These are phyloP conservation scores for Pyxicephalus adspersus DNA, from an alignment of 2,113 vertebrate genomes.

Conservation along the genomic window DNA sequence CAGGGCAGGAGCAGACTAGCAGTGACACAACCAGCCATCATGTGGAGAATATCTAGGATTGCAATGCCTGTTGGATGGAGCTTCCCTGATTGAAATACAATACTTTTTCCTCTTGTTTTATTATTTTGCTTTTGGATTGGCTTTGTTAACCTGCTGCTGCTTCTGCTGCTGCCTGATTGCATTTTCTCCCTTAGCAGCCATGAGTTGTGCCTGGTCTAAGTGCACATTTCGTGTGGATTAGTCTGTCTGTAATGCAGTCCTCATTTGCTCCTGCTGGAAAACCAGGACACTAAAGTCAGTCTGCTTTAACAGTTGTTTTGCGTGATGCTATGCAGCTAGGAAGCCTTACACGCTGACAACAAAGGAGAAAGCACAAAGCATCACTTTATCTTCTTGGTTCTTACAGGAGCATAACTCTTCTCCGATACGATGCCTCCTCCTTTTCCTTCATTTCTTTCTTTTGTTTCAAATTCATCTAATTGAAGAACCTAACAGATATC, in stretches of 20 bases:
- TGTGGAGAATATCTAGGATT: conserved; percentile 75
- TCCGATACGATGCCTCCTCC: conserved; percentile 54
- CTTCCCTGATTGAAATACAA: conserved; percentile 65
- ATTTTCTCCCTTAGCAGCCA: conserved; percentile 64
- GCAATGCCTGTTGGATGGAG: conserved; percentile 70
- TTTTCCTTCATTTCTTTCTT: conserved; percentile 54
- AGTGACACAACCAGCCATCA: conserved; percentile 76
- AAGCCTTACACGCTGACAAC: conserved; percentile 71
- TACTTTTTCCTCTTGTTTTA: conserved; percentile 64
- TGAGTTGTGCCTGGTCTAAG: conserved; percentile 64
- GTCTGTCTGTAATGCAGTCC: conserved; percentile 67
- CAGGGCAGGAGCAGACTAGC: conserved; percentile 73
- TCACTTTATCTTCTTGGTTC: conserved; percentile 70
- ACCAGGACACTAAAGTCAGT: conserved; percentile 69
- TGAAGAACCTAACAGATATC: conserved; percentile 68
- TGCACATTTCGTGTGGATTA: conserved; percentile 74
- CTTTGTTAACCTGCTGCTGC: conserved; percentile 8
- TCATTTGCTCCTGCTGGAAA: conserved; percentile 74
- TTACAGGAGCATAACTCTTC: conserved; percentile 67
- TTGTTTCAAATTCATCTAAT: conserved; percentile 65
- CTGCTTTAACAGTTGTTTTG: conserved; percentile 71
- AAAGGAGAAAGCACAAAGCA: conserved; percentile 73
- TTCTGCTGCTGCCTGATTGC: conserved; percentile 4
- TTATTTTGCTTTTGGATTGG: conserved; percentile 52
- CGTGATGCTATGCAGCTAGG: conserved; percentile 72